These are phyloP conservation scores for Sorex fumeus DNA, from an alignment of 2,113 vertebrate species.

Conservation along the genomic window DNA sequence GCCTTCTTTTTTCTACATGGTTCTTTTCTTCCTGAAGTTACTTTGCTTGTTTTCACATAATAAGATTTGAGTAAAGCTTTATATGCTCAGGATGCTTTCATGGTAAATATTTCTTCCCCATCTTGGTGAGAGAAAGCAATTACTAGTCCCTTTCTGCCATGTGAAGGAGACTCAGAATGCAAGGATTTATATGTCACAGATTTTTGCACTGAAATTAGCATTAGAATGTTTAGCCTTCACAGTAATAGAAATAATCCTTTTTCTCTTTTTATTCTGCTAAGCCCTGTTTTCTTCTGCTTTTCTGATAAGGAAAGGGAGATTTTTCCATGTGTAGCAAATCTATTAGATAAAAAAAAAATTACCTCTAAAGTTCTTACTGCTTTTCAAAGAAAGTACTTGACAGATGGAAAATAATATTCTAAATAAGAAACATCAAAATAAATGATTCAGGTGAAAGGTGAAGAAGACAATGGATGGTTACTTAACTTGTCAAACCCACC, in stretches of 20 bases:
- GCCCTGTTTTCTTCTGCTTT: too few species aligned
- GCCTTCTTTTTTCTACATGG: not conserved
- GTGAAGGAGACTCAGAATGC: not conserved
- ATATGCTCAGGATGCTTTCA: not conserved
- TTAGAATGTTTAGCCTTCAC: conserved; percentile 42
- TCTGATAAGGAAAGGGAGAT: too few species aligned
- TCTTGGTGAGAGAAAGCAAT: not conserved
- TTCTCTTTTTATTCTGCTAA: too few species aligned
- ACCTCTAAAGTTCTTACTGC: not conserved
- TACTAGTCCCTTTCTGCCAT: conserved; percentile 18
- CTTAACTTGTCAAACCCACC: not conserved
- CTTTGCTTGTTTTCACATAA: not conserved
- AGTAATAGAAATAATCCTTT: conserved; percentile 2
- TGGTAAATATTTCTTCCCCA: not conserved
- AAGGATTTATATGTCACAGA: conserved; percentile 17
- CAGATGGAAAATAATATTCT: not conserved
- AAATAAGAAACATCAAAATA: conserved; percentile 47
- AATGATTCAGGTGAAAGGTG: not conserved
- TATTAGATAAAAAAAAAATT: not conserved
- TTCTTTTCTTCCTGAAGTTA: not conserved
- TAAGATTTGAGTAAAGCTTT: conserved; percentile 25
- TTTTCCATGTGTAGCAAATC: not conserved
- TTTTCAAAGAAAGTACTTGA: conserved; percentile 37
- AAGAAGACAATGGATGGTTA: not conserved
- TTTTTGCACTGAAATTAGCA: conserved; percentile 40